Conservation (phyloP, 2,113 vertebrate species). For the Trachemys scripta region DNA sequence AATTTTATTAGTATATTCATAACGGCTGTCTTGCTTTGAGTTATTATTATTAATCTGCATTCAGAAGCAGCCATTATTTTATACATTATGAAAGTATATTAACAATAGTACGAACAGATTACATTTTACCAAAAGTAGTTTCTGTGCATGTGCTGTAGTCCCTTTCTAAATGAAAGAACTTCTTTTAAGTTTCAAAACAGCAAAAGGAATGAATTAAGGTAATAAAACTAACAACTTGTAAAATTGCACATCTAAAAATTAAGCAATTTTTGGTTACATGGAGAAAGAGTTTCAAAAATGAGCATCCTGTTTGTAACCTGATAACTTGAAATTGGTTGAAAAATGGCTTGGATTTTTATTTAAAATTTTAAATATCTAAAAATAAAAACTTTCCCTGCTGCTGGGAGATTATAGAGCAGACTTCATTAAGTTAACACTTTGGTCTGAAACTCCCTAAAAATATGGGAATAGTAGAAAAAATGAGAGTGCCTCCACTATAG, state of each 20-base stretch:
- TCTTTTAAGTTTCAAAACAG: not conserved
- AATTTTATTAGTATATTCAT: not conserved
- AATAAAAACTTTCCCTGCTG: not conserved
- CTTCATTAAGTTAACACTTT: not conserved
- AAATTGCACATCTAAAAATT: not conserved
- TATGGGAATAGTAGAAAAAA: not conserved
- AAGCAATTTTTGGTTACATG: not conserved
- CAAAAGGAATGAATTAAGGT: not conserved
- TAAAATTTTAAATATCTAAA: not conserved
- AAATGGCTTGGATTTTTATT: not conserved
- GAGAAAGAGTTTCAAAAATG: not conserved
- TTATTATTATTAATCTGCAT: not conserved
- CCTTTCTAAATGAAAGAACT: not conserved
- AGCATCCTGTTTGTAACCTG: not conserved
- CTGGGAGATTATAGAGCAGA: not conserved
- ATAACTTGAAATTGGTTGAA: not conserved
- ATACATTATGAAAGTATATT: not conserved
- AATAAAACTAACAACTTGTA: not conserved
- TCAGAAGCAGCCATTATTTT: not conserved
- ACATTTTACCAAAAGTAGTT: conserved; percentile 12
- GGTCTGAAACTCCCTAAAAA: conserved; percentile 8
- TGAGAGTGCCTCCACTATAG: not conserved
- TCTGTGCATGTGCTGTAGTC: not conserved
- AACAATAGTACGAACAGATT: conserved; percentile 27
- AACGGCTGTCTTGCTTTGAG: not conserved